Base-by-base conservation (phyloP, 2,888 invertebrate genomes). In the Heliconius charithonia region DNA sequence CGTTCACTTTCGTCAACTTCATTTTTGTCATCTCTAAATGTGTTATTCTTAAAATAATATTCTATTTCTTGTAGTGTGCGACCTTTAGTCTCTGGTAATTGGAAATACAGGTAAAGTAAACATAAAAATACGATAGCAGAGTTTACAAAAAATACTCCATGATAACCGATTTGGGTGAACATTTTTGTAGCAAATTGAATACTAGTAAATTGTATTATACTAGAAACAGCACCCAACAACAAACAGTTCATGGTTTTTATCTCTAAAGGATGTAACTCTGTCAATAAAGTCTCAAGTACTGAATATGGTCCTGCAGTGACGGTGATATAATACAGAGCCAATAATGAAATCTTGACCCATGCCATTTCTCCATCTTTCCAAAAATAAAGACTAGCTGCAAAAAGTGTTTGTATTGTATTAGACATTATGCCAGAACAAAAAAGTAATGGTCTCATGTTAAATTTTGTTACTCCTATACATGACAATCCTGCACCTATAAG, bases 21-120 rank as follows among this genome's bases (percentile, higher is more conserved):
- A 56, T 32, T 59, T 32, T 32, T 59, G 13, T 59, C 32, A 16
- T 96, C 37, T 70, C 65, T 56, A 41, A 80, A 79, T 25, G 75
- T 77, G 65, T 81, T 80, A 76, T 86, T 83, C 45, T 85, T 86
- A 27, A 87, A 85, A 78, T 82, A 85, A 69, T 85, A 67, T 66
- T 87, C 87, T 9, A 87, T 86, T 80, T 88, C 86, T 72, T 86
- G 86, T 69, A 88, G 75, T 12, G 85, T 87, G 65, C 83, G 83
- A 0, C 85, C 85, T 76, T 85, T 87, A 0, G 87, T 88, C 81
- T 88, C 87, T 1, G 87, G 86, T 71, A 88, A 75, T 73, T 83
- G 80, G 12, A 83, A 25, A 85, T 85, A 87, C 6, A 88, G 72
- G 67, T 84, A 85, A 0, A 77, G 51, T 1, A 87, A 67, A 79